Conservation (phyloP, 2,888 invertebrate species). For the Alentia gelatinosa region DNA sequence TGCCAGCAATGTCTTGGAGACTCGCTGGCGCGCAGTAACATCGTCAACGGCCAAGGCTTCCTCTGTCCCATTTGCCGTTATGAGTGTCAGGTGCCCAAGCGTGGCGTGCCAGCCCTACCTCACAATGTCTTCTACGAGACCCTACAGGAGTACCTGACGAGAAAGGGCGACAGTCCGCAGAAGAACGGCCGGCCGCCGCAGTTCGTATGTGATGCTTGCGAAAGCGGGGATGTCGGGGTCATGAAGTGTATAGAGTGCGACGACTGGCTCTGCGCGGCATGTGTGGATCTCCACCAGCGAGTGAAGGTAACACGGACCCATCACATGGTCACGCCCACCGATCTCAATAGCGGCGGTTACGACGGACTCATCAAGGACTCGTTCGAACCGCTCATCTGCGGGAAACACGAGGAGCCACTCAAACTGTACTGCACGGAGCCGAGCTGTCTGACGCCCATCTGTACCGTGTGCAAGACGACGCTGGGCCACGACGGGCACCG, state of each 20-base stretch:
- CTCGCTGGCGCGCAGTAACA: constrained; percentile 64
- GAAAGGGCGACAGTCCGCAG: constrained; percentile 59
- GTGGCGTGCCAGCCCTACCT: constrained; percentile 64
- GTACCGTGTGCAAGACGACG: constrained; percentile 67
- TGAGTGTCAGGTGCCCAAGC: constrained; percentile 64
- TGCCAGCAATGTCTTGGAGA: constrained; percentile 69
- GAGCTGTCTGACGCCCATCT: constrained; percentile 65
- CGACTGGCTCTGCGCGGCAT: constrained; percentile 67
- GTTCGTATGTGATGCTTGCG: constrained; percentile 65
- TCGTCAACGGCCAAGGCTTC: constrained; percentile 66
- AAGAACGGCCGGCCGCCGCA: background rate
- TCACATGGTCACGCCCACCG: constrained; percentile 62
- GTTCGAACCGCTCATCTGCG: constrained; percentile 67
- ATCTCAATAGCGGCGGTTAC: constrained; percentile 63
- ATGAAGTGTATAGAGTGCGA: constrained; percentile 67
- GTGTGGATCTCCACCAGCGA: constrained; percentile 64
- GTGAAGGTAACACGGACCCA: constrained; percentile 66
- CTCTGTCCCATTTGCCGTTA: constrained; percentile 66
- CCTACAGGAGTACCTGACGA: constrained; percentile 65
- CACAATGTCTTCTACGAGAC: constrained; percentile 67
- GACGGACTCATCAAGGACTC: constrained; percentile 66
- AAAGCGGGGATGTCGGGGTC: constrained; percentile 58
- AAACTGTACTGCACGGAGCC: constrained; percentile 65
- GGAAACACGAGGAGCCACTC: constrained; percentile 65
- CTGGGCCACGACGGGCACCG: constrained; percentile 65